Evolutionary conservation across 2,888 invertebrate genomes (phyloP), one percentile per base, ranked within the genome.

Genomic region (Xanthia togata): DNA sequence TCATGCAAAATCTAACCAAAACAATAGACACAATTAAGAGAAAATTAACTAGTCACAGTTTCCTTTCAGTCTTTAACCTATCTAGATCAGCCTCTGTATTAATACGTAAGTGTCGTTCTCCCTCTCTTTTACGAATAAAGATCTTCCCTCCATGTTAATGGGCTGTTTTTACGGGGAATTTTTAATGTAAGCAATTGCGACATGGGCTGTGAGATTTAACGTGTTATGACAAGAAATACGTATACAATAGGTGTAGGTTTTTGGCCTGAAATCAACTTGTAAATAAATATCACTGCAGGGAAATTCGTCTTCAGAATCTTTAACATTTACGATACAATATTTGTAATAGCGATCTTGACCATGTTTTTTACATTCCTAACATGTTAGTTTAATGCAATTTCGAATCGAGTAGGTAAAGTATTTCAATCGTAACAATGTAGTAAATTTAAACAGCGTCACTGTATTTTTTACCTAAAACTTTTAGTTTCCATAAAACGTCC

Each of bases 181-280:
- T 76, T 72, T 69, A 65, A 81, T 60, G 41, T 82, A 85, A 81
- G 62, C 85, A 71, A 76, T 73, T 53, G 41, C 17, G 23, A 53
- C 74, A 53, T 73, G 5, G 17, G 26, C 41, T 57, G 6, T 14
- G 20, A n/a, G n/a, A 31, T 12, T n/a, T 38, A 31, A 57, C 20
- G 31, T 12, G n/a, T 57, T 20, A 14, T 20, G 35, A 20, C 12
- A 11, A 35, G 2, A n/a, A 1, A 31, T 26, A 17, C 23, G 4
- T 35, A 38, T 41, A 41, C 20, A 26, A 69, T 26, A 41, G 20
- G 4, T 20, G 20, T n/a, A 14, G 8, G 17, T 57, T 5, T 71
- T 72, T 23, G 20, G 2, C 5, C 26, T 23, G 14, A 38, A 71
- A 71, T 14, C 12, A 20, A 26, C n/a, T 14, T 38, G 0, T 14